Evolutionary conservation across 1,140 invertebrate genomes (phyloP), one percentile per base, ranked within the genome.

Genomic region (Melanaphis sacchari): DNA sequence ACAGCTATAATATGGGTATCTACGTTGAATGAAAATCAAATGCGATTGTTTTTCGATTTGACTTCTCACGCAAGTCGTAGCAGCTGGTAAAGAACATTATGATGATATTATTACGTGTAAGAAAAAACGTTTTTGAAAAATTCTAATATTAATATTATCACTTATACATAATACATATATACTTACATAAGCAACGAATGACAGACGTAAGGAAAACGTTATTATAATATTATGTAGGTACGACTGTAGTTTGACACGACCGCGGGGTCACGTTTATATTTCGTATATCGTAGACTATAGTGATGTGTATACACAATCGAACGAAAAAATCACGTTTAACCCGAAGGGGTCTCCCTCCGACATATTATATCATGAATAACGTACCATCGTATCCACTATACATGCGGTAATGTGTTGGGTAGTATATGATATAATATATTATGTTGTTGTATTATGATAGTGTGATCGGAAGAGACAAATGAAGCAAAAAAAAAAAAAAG

Each of bases 261-360:
- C 22, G 22, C 26, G 87, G 87, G 46, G 46, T 89, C 87, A 49
- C 24, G 81, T 82, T 38, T 26, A 40, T 81, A 81, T 22, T 7
- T 6, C 76, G 76, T 82, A 82, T 82, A 82, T 82, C 9, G 22
- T 40, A n/a, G 59, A n/a, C 31, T 76, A 76, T n/a, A n/a, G 85
- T 88, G 43, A 88, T 88, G 85, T 89, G 22, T 54, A 52, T 24
- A 38, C 88, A 54, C 88, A 89, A 89, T 89, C 88, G 88, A 36
- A 89, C 36, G 36, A 89, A 89, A 54, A 89, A 52, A 89, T 89
- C 87, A 89, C n/a, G 24, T 89, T 52, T 89, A 52, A 89, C 88
- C 88, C 49, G 49, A 36, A 89, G 88, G 88, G 88, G 22, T 38
- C 52, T 36, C 88, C 43, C 21, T 18, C 87, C 88, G 88, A 76